A percentile compares a stretch with the other conserved stretches of the same genome.
phyloP scores from a whole-genome alignment of 2,113 vertebrate species.

The Melanerpes formicivorus region DNA sequence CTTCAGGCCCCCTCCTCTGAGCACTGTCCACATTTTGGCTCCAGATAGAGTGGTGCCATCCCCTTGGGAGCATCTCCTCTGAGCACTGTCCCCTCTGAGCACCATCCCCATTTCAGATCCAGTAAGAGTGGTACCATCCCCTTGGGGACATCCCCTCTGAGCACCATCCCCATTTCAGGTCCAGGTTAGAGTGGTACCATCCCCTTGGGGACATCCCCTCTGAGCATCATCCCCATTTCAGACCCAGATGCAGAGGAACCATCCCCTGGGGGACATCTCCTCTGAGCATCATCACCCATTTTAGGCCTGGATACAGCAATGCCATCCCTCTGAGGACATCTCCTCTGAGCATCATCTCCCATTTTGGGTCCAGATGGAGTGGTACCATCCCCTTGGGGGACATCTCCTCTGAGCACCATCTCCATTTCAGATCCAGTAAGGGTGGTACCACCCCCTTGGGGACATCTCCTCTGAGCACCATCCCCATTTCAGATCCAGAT shows the following conservation, averaged over 20 bases:
- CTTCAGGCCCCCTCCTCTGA: background rate
- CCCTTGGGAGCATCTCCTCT: background rate
- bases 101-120: rapidly evolving
- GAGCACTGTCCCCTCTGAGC: too few species aligned
- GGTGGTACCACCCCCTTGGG: rapidly evolving
- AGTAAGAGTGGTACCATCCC: rapidly evolving
- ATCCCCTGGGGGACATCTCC: background rate
- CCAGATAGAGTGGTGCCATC: rapidly evolving
- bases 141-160: background rate
- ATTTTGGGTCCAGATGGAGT: background rate
- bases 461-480: background rate
- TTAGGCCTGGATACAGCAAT: background rate
- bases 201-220: background rate
- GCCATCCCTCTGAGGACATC: background rate
- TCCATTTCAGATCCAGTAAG: background rate
- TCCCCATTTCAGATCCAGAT: background rate
- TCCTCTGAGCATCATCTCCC: rapidly evolving
- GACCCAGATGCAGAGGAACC: rapidly evolving
- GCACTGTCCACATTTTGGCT: background rate
- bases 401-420: background rate
- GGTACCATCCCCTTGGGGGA: rapidly evolving
- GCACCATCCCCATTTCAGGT: rapidly evolving
- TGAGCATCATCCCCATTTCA: rapidly evolving
- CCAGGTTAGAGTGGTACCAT: rapidly evolving
- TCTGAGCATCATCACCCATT: rapidly evolving